Conservation (phyloP, 2,888 invertebrate species). For the Fabriciana adippe region DNA sequence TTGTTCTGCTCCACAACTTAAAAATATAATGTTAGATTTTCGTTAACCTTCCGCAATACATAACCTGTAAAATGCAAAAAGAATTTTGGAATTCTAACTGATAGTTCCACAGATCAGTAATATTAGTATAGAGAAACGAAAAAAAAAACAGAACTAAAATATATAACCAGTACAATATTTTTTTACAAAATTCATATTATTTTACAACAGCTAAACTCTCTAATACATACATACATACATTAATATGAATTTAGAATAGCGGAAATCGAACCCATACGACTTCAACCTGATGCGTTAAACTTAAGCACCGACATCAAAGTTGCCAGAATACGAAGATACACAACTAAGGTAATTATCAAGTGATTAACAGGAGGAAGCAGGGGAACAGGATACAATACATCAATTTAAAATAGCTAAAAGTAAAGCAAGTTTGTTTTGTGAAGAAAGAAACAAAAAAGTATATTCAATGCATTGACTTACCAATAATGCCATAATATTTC, state of each 20-base stretch:
- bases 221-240: not conserved
- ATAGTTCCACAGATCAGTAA: too few species aligned
- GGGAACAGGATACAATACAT: conserved; percentile 67
- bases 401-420: conserved; percentile 75
- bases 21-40: too few species aligned
- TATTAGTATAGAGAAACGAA: too few species aligned
- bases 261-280: conserved; percentile 30
- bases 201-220: too few species aligned
- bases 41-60: too few species aligned
- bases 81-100: too few species aligned
- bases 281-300: conserved; percentile 25
- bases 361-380: conserved; percentile 74
- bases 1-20: too few species aligned
- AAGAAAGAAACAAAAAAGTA: not conserved
- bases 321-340: conserved; percentile 39
- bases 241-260: not conserved
- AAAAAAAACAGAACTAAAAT: too few species aligned
- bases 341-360: conserved; percentile 67
- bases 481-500: too few species aligned
- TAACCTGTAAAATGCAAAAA: too few species aligned
- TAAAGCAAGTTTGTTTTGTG: conserved; percentile 44
- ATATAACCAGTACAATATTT: too few species aligned
- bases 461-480: not conserved
- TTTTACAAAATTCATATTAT: too few species aligned
- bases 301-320: conserved; percentile 43